Base-by-base conservation (phyloP, 2,888 invertebrate species). In the Erebia palarica region DNA sequence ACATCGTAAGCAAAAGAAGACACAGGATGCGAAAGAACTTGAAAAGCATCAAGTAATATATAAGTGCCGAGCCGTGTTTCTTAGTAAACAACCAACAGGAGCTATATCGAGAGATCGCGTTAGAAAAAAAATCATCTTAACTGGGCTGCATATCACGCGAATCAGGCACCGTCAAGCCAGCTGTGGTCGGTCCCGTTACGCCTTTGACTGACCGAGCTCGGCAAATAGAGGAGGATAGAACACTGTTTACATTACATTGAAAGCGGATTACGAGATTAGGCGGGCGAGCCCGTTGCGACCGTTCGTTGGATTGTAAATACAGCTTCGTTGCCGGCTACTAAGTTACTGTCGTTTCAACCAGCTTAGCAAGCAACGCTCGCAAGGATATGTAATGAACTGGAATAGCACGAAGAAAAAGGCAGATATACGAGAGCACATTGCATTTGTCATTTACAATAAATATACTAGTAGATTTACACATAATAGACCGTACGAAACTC, bases 161-260 rank as follows among this genome's bases (percentile, higher is more conserved):
- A 57, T 70, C 61, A 73, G 36, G 63, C 68, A 65, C 44, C 55
- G 69, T 65, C 67, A 60, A 63, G 65, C 68, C 65, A 73, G 61
- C 65, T 66, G 68, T 44, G 66, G 66, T 57, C 60, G 59, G 65
- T 73, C 68, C 70, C 68, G 73, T 71, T 73, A 73, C 55, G 66
- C 60, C 70, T 73, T 71, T 71, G 65, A 71, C 57, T 71, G 69
- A 70, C 59, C 58, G 42, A 59, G 69, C 58, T 18, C 47, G 27
- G 65, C 60, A 57, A 49, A 55, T 53, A 68, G 61, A 55, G 51
- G 58, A 51, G 63, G 55, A 57, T 68, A 69, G 58, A 65, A 67
- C 70, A 63, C 14, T 75, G 73, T 75, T 73, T 72, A 72, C 72
- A 69, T 71, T 75, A 68, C 69, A 69, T 72, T 69, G 72, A 69